phyloP scores from a whole-genome alignment of 2,797 vertebrate genomes.

The Hylomyscus alleni region DNA sequence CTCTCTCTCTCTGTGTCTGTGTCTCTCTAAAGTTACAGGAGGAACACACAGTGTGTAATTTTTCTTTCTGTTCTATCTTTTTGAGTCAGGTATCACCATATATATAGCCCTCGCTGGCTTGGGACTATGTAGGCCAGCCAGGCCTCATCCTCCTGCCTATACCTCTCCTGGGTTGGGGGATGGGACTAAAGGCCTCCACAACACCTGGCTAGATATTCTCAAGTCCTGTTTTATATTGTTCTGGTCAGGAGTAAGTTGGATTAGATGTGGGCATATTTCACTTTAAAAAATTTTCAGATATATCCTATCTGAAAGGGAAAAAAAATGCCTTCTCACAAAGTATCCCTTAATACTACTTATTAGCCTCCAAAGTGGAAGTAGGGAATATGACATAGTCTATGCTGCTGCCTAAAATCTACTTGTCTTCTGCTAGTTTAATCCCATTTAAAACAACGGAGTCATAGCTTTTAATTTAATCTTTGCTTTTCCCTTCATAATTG shows the following conservation, averaged over 20 bases:
- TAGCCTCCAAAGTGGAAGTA: background rate
- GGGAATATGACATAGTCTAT: background rate
- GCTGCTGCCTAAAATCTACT: background rate
- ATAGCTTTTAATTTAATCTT: constrained; percentile 18
- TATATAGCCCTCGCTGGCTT: background rate
- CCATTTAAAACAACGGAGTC: constrained; percentile 7
- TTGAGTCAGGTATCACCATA: background rate
- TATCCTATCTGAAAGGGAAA: background rate
- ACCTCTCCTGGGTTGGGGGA: background rate
- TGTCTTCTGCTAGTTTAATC: background rate
- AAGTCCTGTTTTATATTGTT: background rate
- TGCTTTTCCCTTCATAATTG: background rate
- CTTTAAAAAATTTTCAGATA: background rate
- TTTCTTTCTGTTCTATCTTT: background rate
- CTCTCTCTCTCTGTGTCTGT: background rate
- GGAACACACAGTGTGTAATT: background rate
- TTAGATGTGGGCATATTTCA: background rate
- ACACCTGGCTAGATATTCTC: background rate
- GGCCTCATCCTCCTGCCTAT: background rate
- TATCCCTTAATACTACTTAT: background rate
- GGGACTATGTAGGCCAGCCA: background rate
- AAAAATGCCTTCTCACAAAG: background rate
- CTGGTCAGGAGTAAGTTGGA: background rate
- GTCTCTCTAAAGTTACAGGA: background rate
- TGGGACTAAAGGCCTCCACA: background rate